Evolutionary conservation across 2,888 invertebrate genomes (phyloP).

Genomic region (Drosophila percnosoma): DNA sequence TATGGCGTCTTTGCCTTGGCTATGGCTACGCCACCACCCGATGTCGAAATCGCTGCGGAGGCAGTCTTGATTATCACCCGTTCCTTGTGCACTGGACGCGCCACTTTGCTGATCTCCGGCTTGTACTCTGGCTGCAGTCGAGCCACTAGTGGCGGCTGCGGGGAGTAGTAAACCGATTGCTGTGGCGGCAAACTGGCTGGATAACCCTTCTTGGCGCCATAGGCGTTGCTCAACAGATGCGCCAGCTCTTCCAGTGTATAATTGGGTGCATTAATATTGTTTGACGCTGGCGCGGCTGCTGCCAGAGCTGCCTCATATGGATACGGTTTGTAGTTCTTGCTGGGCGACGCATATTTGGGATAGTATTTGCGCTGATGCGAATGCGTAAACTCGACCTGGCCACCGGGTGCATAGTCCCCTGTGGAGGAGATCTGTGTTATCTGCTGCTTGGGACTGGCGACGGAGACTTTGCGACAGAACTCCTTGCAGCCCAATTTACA

Average conservation of each 20-base stretch:
- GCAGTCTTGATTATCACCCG: conserved; percentile 32
- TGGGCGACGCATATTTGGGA: conserved; percentile 50
- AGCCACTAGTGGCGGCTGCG: conserved; percentile 7
- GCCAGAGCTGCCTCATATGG: conserved; percentile 37
- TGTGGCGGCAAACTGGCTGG: conserved; percentile 22
- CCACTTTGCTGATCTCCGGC: conserved; percentile 29
- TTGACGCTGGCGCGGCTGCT: conserved; percentile 37
- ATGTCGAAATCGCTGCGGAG: conserved; percentile 45
- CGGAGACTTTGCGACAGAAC: conserved; percentile 76
- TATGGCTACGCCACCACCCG: conserved; percentile 47
- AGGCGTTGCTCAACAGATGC: conserved; percentile 61
- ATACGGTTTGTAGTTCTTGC: conserved; percentile 50
- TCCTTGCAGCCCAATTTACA: conserved; percentile 80
- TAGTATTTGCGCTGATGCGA: conserved; percentile 68
- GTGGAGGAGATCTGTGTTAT: conserved; percentile 72
- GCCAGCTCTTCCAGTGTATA: conserved; percentile 71
- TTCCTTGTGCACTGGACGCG: neutral
- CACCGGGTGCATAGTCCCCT: conserved; percentile 61
- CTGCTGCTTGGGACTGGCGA: conserved; percentile 60
- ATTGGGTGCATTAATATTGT: conserved; percentile 64
- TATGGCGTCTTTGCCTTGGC: conserved; percentile 68
- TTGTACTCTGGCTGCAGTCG: conserved; percentile 25
- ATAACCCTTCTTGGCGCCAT: conserved; percentile 56
- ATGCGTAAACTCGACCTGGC: conserved; percentile 72
- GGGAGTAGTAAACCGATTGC: conserved; percentile 29